A percentile compares a stretch with the other conserved stretches of the same genome.
Conservation (phyloP, 2,888 invertebrate genomes). For the Spilarctia lutea region DNA sequence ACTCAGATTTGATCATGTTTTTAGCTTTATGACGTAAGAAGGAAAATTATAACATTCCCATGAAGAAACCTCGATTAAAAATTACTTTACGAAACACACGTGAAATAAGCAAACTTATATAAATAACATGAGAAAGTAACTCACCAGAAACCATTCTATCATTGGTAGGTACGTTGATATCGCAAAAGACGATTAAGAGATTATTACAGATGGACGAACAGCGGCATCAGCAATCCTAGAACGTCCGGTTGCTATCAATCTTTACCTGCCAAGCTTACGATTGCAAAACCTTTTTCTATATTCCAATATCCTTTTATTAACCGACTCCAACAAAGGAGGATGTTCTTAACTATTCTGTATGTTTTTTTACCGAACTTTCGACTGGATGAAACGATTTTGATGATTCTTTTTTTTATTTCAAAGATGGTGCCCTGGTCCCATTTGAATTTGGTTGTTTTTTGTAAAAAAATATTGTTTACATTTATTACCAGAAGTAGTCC, state of each 20-base stretch:
- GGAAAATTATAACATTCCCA: too few relatives aligned
- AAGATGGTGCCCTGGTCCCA: too few relatives aligned
- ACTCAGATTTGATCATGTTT: too few relatives aligned
- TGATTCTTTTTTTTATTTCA: too few relatives aligned
- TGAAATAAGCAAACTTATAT: neutral
- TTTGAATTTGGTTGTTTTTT: too few relatives aligned
- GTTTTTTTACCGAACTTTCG: too few relatives aligned
- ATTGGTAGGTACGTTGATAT: neutral
- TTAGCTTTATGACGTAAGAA: too few relatives aligned
- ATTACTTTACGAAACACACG: neutral
- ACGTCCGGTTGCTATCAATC: constrained; percentile 13
- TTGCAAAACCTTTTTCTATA: neutral
- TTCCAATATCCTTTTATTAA: neutral
- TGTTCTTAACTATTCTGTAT: too few relatives aligned
- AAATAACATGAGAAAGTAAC: neutral
- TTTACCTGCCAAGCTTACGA: constrained; percentile 14
- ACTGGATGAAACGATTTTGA: too few relatives aligned
- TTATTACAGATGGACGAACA: constrained; percentile 17
- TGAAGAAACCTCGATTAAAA: neutral
- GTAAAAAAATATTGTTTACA: too few relatives aligned
- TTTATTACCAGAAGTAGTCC: neutral
- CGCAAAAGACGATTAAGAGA: constrained; percentile 22
- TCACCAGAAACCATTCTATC: neutral
- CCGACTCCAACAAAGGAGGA: too few relatives aligned
- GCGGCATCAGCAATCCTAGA: constrained; percentile 1